Percentiles rank a stretch among this genome's conserved stretches.
Conservation (phyloP, 2,888 invertebrate genomes). For the Byasa hedistus region DNA sequence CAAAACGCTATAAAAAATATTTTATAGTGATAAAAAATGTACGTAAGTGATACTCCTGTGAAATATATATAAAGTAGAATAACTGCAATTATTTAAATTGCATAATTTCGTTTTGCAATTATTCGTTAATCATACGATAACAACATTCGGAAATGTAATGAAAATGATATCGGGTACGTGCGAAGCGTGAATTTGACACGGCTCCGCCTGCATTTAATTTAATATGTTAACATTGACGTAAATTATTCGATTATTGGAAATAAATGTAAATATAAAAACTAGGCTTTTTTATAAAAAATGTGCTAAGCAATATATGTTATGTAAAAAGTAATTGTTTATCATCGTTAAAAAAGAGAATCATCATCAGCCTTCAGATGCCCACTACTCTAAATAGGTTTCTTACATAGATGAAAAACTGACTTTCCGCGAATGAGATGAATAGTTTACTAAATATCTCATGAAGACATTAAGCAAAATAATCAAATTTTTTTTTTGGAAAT, state of each 20-base stretch:
- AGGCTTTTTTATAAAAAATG: too few species aligned
- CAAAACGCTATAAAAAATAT: too few species aligned
- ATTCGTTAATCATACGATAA: slow-evolving; percentile 17
- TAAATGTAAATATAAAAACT: neutral
- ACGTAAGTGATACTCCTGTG: neutral
- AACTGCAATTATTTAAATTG: slow-evolving; percentile 1
- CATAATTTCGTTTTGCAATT: slow-evolving; percentile 11
- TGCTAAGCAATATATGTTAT: too few species aligned
- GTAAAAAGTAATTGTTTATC: too few species aligned
- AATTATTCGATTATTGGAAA: neutral
- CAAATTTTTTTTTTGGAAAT: too few species aligned
- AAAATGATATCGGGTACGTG: slow-evolving; percentile 14
- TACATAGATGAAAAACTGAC: too few species aligned
- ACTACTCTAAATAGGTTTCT: too few species aligned
- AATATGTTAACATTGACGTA: slow-evolving; percentile 10
- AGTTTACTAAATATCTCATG: too few species aligned
- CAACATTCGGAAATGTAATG: slow-evolving; percentile 16
- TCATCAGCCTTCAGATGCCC: too few species aligned
- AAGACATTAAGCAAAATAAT: too few species aligned
- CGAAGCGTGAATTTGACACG: slow-evolving; percentile 6
- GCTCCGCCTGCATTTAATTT: slow-evolving; percentile 13
- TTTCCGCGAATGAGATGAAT: too few species aligned
- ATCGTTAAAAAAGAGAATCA: too few species aligned
- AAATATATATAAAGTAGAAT: neutral
- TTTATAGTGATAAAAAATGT: neutral